Base-by-base conservation (phyloP, 1,140 invertebrate genomes). In the Choristoneura fumiferana region DNA sequence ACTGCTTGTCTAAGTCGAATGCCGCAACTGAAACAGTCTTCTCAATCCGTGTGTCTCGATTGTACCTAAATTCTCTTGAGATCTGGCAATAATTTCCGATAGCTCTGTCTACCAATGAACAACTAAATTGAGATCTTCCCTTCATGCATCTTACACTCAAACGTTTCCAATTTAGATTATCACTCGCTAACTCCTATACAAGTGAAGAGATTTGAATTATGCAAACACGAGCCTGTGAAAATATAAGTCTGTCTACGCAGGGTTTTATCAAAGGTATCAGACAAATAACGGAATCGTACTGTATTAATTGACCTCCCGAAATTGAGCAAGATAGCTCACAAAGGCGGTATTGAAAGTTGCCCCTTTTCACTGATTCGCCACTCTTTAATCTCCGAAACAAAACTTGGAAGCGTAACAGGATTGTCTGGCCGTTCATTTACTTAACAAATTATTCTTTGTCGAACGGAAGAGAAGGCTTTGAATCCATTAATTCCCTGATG, bases 381-480 rank as follows among this genome's bases (percentile, higher is more conserved):
- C 81, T 84, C 83, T 88, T 88, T 87, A 88, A 88, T 85, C 82
- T 84, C 76, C 82, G 79, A 85, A 86, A 85, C 85, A 88, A 87
- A 87, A 85, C 77, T 75, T 69, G 70, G 71, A 72, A 72, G 78
- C 76, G 74, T 84, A 84, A 83, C 81, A 76, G 82, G 83, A 87
- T 86, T 87, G 83, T 87, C 83, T 81, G 78, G 54, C 75, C 79
- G 76, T 86, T 85, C 83, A 88, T 88, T 88, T 88, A 88, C 85
- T 88, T 88, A 88, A 79, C 80, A 87, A 88, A 88, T 88, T 87
- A 88, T 88, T 87, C 85, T 88, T 88, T 87, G 84, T 87, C 74
- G 81, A 83, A 84, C 83, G 85, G 83, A 85, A 86, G 77, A 81
- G 83, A 78, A 84, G 79, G 73, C 80, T 88, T 84, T 87, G 85